phyloP scores from a whole-genome alignment of 2,888 invertebrate genomes.

The Lissonota sp. region DNA sequence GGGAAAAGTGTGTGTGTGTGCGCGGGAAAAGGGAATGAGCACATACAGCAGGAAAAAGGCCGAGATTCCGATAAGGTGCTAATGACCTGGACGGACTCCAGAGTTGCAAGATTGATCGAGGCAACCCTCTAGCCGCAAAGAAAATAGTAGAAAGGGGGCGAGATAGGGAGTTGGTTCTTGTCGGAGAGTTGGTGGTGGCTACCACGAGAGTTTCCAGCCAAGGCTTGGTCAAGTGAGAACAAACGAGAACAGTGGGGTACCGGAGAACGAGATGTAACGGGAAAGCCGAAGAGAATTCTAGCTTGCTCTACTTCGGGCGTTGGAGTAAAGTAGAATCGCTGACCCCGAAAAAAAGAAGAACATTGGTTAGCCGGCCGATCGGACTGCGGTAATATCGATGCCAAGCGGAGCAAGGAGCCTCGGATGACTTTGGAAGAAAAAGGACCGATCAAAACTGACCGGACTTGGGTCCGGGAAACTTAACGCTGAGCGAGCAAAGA shows the following conservation, averaged over 20 bases:
- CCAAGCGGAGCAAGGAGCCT: constrained; percentile 4
- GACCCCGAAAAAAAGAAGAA: constrained; percentile 60
- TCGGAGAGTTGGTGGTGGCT: constrained; percentile 38
- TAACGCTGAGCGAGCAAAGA: too few species aligned
- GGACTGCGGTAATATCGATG: constrained; percentile 3
- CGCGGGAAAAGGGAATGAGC: constrained; percentile 27
- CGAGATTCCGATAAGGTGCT: constrained; percentile 70
- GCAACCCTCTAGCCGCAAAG: constrained; percentile 16
- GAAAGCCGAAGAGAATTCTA: constrained; percentile 19
- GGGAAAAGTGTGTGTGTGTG: constrained; percentile 37
- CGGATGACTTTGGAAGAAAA: constrained; percentile 27
- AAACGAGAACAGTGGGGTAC: constrained; percentile 41
- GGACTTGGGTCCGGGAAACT: too few species aligned
- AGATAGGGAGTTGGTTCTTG: constrained; percentile 36
- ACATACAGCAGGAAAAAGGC: constrained; percentile 55
- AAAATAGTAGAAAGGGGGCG: background rate
- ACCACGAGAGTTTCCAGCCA: constrained; percentile 26
- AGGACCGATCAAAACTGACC: too few species aligned
- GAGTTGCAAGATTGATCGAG: constrained; percentile 69
- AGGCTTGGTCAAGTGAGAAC: constrained; percentile 46
- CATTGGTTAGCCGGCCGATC: constrained; percentile 22
- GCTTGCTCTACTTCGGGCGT: constrained; percentile 29
- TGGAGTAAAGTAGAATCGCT: constrained; percentile 61
- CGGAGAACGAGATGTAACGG: constrained; percentile 19
- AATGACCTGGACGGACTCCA: constrained; percentile 69